phyloP scores from a whole-genome alignment of 1,140 invertebrate species.

The Drosophila melanica region DNA sequence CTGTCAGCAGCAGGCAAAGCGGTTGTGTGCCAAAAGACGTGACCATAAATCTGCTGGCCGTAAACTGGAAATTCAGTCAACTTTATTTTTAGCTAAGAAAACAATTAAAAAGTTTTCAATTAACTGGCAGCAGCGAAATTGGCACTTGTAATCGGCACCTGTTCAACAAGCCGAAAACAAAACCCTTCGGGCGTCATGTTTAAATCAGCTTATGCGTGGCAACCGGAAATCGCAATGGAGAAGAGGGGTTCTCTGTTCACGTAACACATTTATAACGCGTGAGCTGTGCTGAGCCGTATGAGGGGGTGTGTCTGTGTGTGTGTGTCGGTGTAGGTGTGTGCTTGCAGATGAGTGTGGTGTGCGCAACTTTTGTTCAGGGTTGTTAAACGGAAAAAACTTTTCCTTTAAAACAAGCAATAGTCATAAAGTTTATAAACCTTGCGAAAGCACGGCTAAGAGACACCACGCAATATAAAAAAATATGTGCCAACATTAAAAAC shows the following conservation, averaged over 20 bases:
- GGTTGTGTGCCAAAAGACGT: slow-evolving; percentile 19
- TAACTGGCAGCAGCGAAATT: slow-evolving; percentile 67
- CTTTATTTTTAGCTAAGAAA: slow-evolving; percentile 52
- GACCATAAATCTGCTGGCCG: slow-evolving; percentile 64
- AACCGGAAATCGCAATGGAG: neutral
- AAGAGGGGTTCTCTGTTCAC: slow-evolving; percentile 34
- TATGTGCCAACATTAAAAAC: too few relatives aligned
- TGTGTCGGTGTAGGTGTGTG: slow-evolving; percentile 34
- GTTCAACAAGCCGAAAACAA: slow-evolving; percentile 74
- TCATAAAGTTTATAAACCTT: slow-evolving; percentile 1
- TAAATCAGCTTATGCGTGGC: slow-evolving; percentile 58
- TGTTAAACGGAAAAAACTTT: slow-evolving; percentile 28
- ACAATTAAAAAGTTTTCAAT: slow-evolving; percentile 82
- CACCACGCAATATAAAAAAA: neutral
- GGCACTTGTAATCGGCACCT: slow-evolving; percentile 81
- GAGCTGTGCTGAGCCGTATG: slow-evolving; percentile 39
- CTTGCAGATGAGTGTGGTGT: slow-evolving; percentile 58
- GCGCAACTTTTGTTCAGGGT: slow-evolving; percentile 59
- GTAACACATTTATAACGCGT: slow-evolving; percentile 77
- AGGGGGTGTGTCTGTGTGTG: neutral
- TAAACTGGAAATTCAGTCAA: slow-evolving; percentile 57
- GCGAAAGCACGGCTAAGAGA: neutral
- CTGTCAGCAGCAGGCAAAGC: slow-evolving; percentile 65
- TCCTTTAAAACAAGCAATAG: slow-evolving; percentile 39
- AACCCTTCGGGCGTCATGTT: slow-evolving; percentile 46